Base-by-base conservation (phyloP, 2,113 vertebrate species). In the Numenius arquata region DNA sequence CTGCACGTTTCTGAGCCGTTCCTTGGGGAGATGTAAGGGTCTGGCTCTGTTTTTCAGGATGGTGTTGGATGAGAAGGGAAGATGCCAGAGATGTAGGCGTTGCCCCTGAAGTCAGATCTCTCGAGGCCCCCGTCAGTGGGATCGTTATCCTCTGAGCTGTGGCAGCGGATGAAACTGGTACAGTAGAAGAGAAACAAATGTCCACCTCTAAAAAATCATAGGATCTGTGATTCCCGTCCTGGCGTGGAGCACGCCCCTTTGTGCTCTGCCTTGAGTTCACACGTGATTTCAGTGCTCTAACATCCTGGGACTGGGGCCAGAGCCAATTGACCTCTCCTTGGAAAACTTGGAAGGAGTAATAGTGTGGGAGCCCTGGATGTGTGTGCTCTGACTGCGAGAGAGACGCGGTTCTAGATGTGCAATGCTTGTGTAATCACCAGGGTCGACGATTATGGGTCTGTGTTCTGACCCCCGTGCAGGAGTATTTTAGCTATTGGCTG, bases 211-310 rank as follows among this genome's bases (percentile, higher is more conserved):
- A 85, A 88, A 85, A 66, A 19, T 6, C 2, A 10, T 12, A 2
- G 7, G 12, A 14, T 17, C 66, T 88, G 53, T 43, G 8, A 8
- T 80, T 92, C 27, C 12, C 26, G 32, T 13, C 14, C 34, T 65
- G n/a, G 13, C 59, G 12, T 2, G 52, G 40, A 26, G 55, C 50
- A 48, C 12, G 25, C 20, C 23, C 12, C 16, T 12, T 25, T 47
- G 16, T 76, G 29, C 19, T 77, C 18, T 81, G 48, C 25, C 65
- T 45, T 68, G 72, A 86, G 43, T 3, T 68, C 74, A n/a, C 4
- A 1, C 4, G 11, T 8, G 8, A 19, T 63, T 72, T 75, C 62
- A 21, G 36, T 61, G 0, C 72, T 8, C 2, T 0, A 1, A 36
- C 29, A 34, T n/a, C 65, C 66, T 36, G 76, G 25, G 58, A 38